A percentile compares a stretch with the other conserved stretches of the same genome.
phyloP scores from a whole-genome alignment of 1,140 invertebrate genomes.

The Magallana gigas region DNA sequence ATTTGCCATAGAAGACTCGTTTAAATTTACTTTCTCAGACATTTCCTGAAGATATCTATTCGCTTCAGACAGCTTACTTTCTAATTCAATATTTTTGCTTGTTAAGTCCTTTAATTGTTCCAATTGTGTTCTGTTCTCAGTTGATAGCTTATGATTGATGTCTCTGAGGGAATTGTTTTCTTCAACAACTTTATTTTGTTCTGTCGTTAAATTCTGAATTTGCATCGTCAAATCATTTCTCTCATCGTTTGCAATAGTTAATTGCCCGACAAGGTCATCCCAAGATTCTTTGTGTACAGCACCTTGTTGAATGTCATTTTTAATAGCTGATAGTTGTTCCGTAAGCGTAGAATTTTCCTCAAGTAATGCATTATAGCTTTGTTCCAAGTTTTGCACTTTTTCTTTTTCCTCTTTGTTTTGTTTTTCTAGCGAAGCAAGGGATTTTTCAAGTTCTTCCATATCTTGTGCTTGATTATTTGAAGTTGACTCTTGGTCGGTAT shows the following conservation, averaged over 20 bases:
- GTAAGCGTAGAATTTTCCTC: slow-evolving; percentile 15
- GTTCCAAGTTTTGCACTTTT: background rate
- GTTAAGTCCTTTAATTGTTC: background rate
- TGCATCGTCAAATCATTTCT: background rate
- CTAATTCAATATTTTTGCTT: background rate
- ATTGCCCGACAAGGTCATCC: slow-evolving; percentile 15
- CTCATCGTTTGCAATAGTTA: background rate
- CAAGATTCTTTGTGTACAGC: background rate
- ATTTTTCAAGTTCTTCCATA: background rate
- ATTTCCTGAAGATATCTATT: background rate
- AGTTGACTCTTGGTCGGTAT: background rate
- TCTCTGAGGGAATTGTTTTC: background rate
- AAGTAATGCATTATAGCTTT: background rate
- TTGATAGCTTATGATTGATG: background rate
- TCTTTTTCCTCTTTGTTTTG: background rate
- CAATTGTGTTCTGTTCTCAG: background rate
- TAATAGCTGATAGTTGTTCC: slow-evolving; percentile 3
- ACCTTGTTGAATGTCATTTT: slow-evolving; percentile 41
- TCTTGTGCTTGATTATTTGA: background rate
- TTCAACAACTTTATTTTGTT: background rate
- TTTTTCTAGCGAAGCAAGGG: background rate
- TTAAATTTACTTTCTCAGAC: background rate
- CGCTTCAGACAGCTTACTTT: background rate
- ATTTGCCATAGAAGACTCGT: background rate
- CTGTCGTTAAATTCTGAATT: background rate